Base-by-base conservation (phyloP, 1,140 invertebrate genomes). In the Lepidotrigona ventralis region DNA sequence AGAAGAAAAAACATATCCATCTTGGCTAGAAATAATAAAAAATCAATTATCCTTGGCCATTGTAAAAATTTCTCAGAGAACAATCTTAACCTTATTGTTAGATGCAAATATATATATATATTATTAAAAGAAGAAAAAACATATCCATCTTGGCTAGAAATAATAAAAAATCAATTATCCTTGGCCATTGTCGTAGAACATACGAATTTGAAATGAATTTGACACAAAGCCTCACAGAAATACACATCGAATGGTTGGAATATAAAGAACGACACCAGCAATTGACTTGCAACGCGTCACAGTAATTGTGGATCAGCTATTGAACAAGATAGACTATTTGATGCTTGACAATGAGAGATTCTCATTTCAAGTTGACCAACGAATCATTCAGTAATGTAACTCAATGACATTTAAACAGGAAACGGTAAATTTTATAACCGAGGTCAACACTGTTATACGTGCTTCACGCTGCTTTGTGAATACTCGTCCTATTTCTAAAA, bases 381-480 rank as follows among this genome's bases (percentile, higher is more conserved):
- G 56, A 63, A 26, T 63, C 58, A 26, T 76, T 63, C 74, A 21
- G 39, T 46, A 46, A 76, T 21, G 15, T 5, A 51, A 14, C 74
- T 63, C 74, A 76, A 76, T 76, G 74, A 63, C 74, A 21, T 76
- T 76, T 76, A 76, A 76, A 64, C 74, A 63, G 74, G 74, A 76
- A 76, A 63, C 33, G 74, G 58, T 63, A 46, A 63, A 51, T 76
- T 76, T 63, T 63, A 76, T 46, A 64, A 14, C 26, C 29, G 58
- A n/a, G 58, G 74, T 54, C 23, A 63, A 69, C 1, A 69, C 21
- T 33, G 12, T 39, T 69, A 23, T 1, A 9, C 6, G 26, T 64
- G 21, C 11, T 23, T 1, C 29, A 23, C 29, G 15, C 21, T 6
- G 33, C 11, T 39, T 17, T 33, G 19, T 26, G 11, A n/a, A 29